Percentiles rank a stretch among this genome's conserved stretches.
phyloP scores from a whole-genome alignment of 1,140 invertebrate species.

The Drosophila albomicans region DNA sequence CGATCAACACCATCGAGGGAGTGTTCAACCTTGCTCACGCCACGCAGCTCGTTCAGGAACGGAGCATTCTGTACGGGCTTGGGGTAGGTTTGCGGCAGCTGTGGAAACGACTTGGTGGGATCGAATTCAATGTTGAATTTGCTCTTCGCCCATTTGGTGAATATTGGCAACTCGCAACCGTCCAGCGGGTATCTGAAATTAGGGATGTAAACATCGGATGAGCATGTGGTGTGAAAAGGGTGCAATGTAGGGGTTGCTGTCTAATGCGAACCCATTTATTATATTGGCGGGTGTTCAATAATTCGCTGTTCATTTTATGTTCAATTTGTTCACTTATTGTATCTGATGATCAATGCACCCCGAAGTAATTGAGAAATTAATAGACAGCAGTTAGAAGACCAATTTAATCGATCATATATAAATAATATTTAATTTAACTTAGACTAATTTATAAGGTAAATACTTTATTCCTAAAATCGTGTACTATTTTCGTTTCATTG shows the following conservation, averaged over 20 bases:
- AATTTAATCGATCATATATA: no score
- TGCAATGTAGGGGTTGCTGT: neutral
- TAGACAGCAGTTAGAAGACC: no score
- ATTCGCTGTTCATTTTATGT: neutral
- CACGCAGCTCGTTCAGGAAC: slow-evolving; percentile 88
- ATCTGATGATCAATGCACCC: no score
- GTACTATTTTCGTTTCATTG: no score
- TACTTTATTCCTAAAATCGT: no score
- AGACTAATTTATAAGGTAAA: no score
- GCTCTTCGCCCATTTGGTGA: slow-evolving; percentile 92
- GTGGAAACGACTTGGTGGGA: slow-evolving; percentile 79
- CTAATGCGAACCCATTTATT: neutral
- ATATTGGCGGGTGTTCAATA: neutral
- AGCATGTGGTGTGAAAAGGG: neutral
- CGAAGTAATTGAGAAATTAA: no score
- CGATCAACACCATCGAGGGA: slow-evolving; percentile 94
- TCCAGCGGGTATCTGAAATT: slow-evolving; percentile 92
- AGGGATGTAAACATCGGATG: slow-evolving; percentile 84
- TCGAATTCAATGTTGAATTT: slow-evolving; percentile 89
- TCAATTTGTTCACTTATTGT: neutral
- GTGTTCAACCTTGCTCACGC: slow-evolving; percentile 88
- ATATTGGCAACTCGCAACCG: slow-evolving; percentile 90
- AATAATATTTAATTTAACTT: no score
- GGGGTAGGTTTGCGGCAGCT: slow-evolving; percentile 87
- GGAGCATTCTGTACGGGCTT: slow-evolving; percentile 86